These are phyloP conservation scores for Cerceris rybyensis DNA, from an alignment of 2,888 invertebrate genomes.

Conservation along the genomic window DNA sequence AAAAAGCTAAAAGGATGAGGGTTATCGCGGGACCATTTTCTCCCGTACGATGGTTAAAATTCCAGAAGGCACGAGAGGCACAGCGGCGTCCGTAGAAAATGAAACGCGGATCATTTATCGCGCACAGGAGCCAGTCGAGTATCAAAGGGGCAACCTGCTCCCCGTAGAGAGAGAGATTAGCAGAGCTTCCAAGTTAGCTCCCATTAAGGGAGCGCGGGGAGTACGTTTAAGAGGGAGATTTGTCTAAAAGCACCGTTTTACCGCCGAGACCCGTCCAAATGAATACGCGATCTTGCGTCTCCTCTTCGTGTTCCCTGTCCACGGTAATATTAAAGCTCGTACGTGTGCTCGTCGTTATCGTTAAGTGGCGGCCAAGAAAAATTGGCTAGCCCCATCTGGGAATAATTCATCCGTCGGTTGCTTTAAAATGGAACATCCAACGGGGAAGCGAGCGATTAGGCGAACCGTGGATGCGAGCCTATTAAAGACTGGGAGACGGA, in stretches of 20 bases:
- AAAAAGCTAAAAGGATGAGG: no score
- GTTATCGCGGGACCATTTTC: no score
- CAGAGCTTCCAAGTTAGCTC: conserved; percentile 36
- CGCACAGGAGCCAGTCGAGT: conserved; percentile 18
- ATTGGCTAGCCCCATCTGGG: conserved; percentile 44
- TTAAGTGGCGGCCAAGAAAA: conserved; percentile 42
- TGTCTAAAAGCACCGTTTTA: conserved; percentile 47
- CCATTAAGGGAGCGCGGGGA: conserved; percentile 31
- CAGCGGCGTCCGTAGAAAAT: conserved; percentile 34
- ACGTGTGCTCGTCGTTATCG: conserved; percentile 36
- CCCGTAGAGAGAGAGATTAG: conserved; percentile 58
- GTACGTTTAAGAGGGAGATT: conserved; percentile 21
- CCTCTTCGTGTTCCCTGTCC: conserved; percentile 25
- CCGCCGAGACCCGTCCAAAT: conserved; percentile 54
- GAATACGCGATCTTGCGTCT: conserved; percentile 47
- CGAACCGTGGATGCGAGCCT: conserved; percentile 42
- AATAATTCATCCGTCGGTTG: conserved; percentile 51
- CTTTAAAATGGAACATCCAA: conserved; percentile 31
- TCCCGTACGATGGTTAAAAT: background rate
- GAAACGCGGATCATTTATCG: conserved; percentile 36
- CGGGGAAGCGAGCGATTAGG: background rate
- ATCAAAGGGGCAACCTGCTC: conserved; percentile 26
- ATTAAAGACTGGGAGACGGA: conserved; percentile 36
- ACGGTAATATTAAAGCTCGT: conserved; percentile 33
- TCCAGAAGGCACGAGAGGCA: background rate